Percentiles rank a stretch among this genome's conserved stretches.
Evolutionary conservation across 1,140 invertebrate genomes (phyloP).

Genomic region (Drosophila tropicalis): DNA sequence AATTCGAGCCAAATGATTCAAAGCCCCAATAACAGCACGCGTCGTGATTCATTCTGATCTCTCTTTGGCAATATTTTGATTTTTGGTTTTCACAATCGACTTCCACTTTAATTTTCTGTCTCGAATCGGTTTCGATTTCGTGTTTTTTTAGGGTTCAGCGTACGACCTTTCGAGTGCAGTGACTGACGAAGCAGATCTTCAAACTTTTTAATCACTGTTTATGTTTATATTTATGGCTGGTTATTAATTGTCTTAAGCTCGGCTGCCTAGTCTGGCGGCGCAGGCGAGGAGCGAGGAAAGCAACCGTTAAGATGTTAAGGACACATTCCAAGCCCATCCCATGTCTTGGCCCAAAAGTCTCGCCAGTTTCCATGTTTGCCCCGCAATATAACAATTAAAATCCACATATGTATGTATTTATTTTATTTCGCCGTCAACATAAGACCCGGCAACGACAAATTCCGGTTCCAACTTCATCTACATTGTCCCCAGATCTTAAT

Average conservation of each 20-base stretch:
- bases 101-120: slow-evolving; percentile 18
- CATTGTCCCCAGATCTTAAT: slow-evolving; percentile 54
- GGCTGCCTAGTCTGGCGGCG: neutral
- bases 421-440: slow-evolving; percentile 65
- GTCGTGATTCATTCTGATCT: slow-evolving; percentile 58
- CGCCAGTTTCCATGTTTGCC: slow-evolving; percentile 59
- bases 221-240: slow-evolving; percentile 70
- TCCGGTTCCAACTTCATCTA: slow-evolving; percentile 54
- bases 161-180: slow-evolving; percentile 76
- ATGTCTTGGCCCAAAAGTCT: slow-evolving; percentile 25
- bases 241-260: slow-evolving; percentile 62
- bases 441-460: slow-evolving; percentile 41
- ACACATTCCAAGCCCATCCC: slow-evolving; percentile 60
- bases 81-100: slow-evolving; percentile 25
- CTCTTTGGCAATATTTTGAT: slow-evolving; percentile 9
- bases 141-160: slow-evolving; percentile 56
- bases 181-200: slow-evolving; percentile 47
- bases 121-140: slow-evolving; percentile 27
- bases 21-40: slow-evolving; percentile 59
- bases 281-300: neutral
- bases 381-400: slow-evolving; percentile 62
- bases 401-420: slow-evolving; percentile 23
- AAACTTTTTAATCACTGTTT: slow-evolving; percentile 68
- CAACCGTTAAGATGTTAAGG: slow-evolving; percentile 57
- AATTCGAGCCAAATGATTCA: slow-evolving; percentile 39